Base-by-base conservation (phyloP, 1,140 invertebrate species). In the Manduca sexta region DNA sequence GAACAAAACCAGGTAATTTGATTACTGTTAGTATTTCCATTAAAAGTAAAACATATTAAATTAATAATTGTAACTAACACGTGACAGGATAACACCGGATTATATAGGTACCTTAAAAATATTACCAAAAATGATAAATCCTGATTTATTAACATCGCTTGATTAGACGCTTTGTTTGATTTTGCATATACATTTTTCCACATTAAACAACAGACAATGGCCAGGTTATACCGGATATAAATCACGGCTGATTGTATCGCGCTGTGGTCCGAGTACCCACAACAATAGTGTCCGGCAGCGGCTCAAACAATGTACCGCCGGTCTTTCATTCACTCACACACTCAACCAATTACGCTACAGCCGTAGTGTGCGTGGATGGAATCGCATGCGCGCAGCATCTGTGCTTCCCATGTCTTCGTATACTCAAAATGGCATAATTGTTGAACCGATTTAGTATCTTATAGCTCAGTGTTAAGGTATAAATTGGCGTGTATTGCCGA, bases 351-450 rank as follows among this genome's bases (percentile, higher is more conserved):
- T 49, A 5, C n/a, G n/a, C n/a, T n/a, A n/a, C n/a, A n/a, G n/a
- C n/a, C n/a, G n/a, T 44, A 41, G 45, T 66, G 53, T 68, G 69
- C 64, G 68, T 46, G 60, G 13, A 34, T 33, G 21, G 66, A 64
- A 67, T 64, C 80, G 80, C 80, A 84, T 84, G 80, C 80, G 80
- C 75, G 64, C 74, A 78, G 74, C 77, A 80, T 84, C 80, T 81
- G 76, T 80, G 66, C 67, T 76, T 66, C 71, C 75, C 69, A 15
- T 49, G 21, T 15, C 21, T n/a, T n/a, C n/a, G n/a, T 31, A 33
- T 34, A 55, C 45, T 16, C 54, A n/a, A n/a, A n/a, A n/a, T n/a
- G n/a, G n/a, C n/a, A n/a, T n/a, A n/a, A n/a, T n/a, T n/a, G n/a
- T n/a, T 45, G 47, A 75, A 72, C 14, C 53, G 31, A 41, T 11